Evolutionary conservation across 2,888 invertebrate genomes (phyloP).

Genomic region (Athalia rosae): DNA sequence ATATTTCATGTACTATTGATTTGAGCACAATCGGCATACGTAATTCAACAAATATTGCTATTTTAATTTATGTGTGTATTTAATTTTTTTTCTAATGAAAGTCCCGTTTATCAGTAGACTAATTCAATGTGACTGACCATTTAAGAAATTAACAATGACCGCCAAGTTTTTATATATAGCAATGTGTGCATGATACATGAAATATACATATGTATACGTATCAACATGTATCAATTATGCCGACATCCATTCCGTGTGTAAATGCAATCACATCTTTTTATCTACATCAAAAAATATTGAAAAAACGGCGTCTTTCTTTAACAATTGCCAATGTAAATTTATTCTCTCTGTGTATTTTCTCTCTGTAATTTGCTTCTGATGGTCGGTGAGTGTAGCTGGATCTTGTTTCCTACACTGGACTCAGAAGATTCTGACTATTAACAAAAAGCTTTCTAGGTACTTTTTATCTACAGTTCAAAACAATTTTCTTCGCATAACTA

Average conservation of each 20-base stretch:
- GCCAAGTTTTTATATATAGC: neutral
- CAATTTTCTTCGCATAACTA: slow-evolving; percentile 25
- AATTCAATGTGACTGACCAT: slow-evolving; percentile 14
- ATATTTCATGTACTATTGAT: neutral
- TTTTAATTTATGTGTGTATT: slow-evolving; percentile 5
- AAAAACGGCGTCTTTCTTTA: slow-evolving; percentile 8
- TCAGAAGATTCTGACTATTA: slow-evolving; percentile 72
- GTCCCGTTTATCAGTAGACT: neutral
- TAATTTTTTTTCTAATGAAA: neutral
- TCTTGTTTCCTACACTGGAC: slow-evolving; percentile 72
- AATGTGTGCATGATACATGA: neutral
- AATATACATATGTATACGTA: neutral
- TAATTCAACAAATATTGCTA: neutral
- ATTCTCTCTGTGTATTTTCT: slow-evolving; percentile 66
- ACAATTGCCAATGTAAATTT: slow-evolving; percentile 56
- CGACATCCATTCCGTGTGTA: too few relatives aligned
- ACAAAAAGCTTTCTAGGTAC: slow-evolving; percentile 72
- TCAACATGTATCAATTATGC: too few relatives aligned
- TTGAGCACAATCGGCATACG: slow-evolving; percentile 12
- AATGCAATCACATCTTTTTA: neutral
- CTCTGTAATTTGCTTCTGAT: slow-evolving; percentile 68
- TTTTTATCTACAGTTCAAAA: slow-evolving; percentile 56
- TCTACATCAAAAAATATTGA: neutral
- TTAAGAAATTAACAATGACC: neutral
- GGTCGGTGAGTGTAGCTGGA: slow-evolving; percentile 71